A percentile compares a stretch with the other conserved stretches of the same genome.
These are phyloP conservation scores for Odontamblyopus lacepedii DNA, from an alignment of 2,797 vertebrate species.

Conservation along the genomic window DNA sequence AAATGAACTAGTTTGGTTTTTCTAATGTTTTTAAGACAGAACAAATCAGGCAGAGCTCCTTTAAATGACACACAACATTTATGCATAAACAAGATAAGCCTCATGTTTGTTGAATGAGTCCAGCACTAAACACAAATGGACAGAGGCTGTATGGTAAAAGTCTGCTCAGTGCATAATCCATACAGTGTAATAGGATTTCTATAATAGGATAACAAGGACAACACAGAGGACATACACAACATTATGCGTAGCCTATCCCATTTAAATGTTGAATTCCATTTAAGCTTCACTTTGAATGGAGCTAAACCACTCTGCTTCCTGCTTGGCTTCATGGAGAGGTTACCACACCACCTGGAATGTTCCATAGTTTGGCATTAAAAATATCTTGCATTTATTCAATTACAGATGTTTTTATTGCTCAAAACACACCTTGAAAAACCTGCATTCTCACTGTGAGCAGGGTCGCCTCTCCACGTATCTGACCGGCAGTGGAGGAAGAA, in stretches of 20 bases:
- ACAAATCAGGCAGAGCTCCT: too few relatives aligned
- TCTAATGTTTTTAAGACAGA: too few relatives aligned
- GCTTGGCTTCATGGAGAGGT: not conserved
- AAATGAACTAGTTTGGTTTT: too few relatives aligned
- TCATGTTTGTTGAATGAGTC: slow-evolving; percentile 4
- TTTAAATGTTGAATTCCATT: not conserved
- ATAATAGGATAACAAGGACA: slow-evolving; percentile 14
- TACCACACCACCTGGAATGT: not conserved
- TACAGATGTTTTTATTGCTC: too few relatives aligned
- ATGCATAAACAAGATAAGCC: not conserved
- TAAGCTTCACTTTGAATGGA: not conserved
- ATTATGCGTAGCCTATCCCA: not conserved
- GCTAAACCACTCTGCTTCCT: not conserved
- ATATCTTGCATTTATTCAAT: not conserved
- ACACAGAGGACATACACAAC: not conserved
- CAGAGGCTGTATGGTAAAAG: not conserved
- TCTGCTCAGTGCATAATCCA: slow-evolving; percentile 3
- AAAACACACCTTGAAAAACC: too few relatives aligned
- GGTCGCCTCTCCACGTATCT: too few relatives aligned
- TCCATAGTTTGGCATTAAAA: not conserved
- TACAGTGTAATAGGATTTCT: slow-evolving; percentile 11
- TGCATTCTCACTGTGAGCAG: too few relatives aligned
- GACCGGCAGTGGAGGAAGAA: too few relatives aligned
- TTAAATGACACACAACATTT: not conserved
- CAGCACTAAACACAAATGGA: not conserved